Percentiles rank a stretch among this genome's conserved stretches.
Evolutionary conservation across 2,888 invertebrate species (phyloP).

Genomic region (Tachystola acroxantha): DNA sequence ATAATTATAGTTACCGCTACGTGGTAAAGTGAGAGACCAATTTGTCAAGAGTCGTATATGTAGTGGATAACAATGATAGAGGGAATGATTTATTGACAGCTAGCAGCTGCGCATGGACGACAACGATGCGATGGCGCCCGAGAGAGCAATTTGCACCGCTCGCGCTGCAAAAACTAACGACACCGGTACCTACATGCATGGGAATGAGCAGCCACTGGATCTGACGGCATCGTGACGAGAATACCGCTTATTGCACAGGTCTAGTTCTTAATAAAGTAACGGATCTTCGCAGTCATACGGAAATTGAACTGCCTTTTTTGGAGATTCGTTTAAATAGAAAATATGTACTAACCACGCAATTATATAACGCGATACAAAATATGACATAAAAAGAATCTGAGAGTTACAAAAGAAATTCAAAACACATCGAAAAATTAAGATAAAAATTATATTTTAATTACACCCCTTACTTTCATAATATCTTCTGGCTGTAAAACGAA

Average conservation of each 20-base stretch:
- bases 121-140: constrained; percentile 32
- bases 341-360: too few relatives aligned
- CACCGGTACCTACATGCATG: constrained; percentile 22
- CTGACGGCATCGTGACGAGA: constrained; percentile 11
- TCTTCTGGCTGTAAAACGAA: too few relatives aligned
- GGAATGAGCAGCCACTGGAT: constrained; percentile 12
- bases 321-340: too few relatives aligned
- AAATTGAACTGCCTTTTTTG: too few relatives aligned
- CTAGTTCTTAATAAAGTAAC: constrained; percentile 20
- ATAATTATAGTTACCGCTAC: constrained; percentile 10
- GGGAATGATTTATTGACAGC: constrained; percentile 51
- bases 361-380: too few relatives aligned
- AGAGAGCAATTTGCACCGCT: constrained; percentile 44
- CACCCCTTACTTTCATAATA: too few relatives aligned
- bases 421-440: too few relatives aligned
- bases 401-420: too few relatives aligned
- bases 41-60: constrained; percentile 14
- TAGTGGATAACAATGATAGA: constrained; percentile 31
- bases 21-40: constrained; percentile 12
- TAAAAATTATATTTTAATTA: too few relatives aligned
- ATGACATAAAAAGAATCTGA: too few relatives aligned
- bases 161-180: constrained; percentile 47
- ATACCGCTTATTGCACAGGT: constrained; percentile 12
- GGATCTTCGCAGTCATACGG: constrained; percentile 11
- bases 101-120: constrained; percentile 34